Percentiles rank a stretch among this genome's conserved stretches.
These are phyloP conservation scores for Megaleporinus macrocephalus DNA, from an alignment of 2,113 vertebrate species.

Conservation along the genomic window DNA sequence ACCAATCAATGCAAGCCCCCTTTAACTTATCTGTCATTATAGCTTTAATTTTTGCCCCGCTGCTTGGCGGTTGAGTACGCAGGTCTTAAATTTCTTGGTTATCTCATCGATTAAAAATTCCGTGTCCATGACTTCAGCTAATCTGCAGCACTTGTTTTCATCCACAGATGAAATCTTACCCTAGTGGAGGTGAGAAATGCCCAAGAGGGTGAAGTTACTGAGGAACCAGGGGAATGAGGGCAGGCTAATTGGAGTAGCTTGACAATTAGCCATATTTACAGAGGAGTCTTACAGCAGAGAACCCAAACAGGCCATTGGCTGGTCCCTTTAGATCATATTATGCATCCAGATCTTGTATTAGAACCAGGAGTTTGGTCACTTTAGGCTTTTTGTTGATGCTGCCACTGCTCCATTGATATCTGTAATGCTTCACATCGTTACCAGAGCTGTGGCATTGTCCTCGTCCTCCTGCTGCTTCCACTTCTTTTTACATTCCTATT, in stretches of 20 bases:
- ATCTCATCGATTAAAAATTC: not conserved
- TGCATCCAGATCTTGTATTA: not conserved
- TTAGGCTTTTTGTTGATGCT: not conserved
- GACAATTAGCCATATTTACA: conserved; percentile 17
- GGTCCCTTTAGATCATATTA: not conserved
- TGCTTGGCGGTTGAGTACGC: no score
- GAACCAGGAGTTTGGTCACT: not conserved
- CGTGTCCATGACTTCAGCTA: no score
- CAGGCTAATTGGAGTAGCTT: not conserved
- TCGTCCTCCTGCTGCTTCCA: not conserved
- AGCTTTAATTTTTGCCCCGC: no score
- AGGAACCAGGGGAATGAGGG: not conserved
- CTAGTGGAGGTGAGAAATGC: not conserved
- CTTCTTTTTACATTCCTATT: not conserved
- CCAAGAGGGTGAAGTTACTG: not conserved
- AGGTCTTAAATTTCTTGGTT: no score
- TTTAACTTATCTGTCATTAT: no score
- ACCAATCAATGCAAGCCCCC: no score
- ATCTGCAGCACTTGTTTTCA: conserved; percentile 14
- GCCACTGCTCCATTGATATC: not conserved
- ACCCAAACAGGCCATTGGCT: not conserved
- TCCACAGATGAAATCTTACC: not conserved
- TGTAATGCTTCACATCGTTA: not conserved
- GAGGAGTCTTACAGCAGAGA: not conserved
- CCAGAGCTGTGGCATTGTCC: not conserved